A percentile compares a stretch with the other conserved stretches of the same genome.
phyloP scores from a whole-genome alignment of 2,113 vertebrate species.

The Struthio camelus region DNA sequence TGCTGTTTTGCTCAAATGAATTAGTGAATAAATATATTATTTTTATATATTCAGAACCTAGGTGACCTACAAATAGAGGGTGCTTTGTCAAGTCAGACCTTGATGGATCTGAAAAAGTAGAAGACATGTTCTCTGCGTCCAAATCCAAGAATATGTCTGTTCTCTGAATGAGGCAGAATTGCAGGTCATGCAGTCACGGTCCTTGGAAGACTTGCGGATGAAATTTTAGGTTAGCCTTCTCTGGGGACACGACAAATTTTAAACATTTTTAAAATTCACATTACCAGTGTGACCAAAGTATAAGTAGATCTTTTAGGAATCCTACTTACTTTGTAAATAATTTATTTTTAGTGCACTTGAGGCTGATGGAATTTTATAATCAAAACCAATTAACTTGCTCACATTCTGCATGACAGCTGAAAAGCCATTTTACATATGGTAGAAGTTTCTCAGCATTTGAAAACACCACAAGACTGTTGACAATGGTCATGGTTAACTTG shows the following conservation, averaged over 20 bases:
- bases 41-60: neutral
- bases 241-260: neutral
- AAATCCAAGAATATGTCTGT: neutral
- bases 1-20: neutral
- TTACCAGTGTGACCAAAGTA: neutral
- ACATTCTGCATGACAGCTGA: neutral
- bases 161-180: neutral
- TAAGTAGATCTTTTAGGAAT: neutral
- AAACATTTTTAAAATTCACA: neutral
- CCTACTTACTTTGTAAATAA: neutral
- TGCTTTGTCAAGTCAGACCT: neutral
- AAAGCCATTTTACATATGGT: neutral
- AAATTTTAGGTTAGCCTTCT: neutral
- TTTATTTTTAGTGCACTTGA: neutral
- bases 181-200: too few species aligned
- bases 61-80: neutral
- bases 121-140: neutral
- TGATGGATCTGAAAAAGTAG: neutral
- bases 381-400: neutral
- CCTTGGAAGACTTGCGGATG: neutral
- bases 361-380: neutral
- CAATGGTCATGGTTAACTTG: neutral
- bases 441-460: neutral
- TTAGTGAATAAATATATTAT: neutral
- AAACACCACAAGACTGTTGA: neutral